A percentile compares a stretch with the other conserved stretches of the same genome.
Conservation (phyloP, 2,797 vertebrate species). For the Pteropus rufus region DNA sequence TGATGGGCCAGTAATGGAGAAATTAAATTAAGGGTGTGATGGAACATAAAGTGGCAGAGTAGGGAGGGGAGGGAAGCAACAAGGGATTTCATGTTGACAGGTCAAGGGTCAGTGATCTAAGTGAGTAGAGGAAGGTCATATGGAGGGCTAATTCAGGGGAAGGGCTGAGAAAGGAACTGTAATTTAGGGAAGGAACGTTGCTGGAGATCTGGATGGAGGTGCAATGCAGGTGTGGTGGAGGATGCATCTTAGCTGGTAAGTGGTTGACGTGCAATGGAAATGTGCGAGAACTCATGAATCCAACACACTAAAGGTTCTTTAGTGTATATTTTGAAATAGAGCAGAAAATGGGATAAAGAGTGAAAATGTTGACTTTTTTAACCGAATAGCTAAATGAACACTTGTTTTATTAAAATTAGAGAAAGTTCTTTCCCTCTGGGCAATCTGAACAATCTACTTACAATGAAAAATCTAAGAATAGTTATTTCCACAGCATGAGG, state of each 20-base stretch:
- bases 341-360: slow-evolving; percentile 31
- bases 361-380: slow-evolving; percentile 28
- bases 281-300: neutral
- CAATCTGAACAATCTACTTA: slow-evolving; percentile 58
- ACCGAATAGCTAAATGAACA: slow-evolving; percentile 57
- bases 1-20: neutral
- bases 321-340: neutral
- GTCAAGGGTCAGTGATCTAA: neutral
- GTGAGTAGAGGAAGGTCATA: neutral
- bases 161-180: no score
- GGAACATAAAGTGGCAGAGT: neutral
- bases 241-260: neutral
- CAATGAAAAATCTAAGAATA: slow-evolving; percentile 64
- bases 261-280: neutral
- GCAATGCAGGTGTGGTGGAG: rapidly evolving
- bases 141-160: neutral
- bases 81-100: neutral
- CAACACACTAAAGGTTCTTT: neutral
- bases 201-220: neutral
- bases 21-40: neutral
- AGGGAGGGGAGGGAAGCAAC: neutral
- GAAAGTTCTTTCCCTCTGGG: slow-evolving; percentile 62
- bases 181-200: rapidly evolving
- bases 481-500: slow-evolving; percentile 68
- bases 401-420: slow-evolving; percentile 70